These are phyloP conservation scores for Conus ventricosus DNA, from an alignment of 1,140 invertebrate genomes.

Conservation along the genomic window DNA sequence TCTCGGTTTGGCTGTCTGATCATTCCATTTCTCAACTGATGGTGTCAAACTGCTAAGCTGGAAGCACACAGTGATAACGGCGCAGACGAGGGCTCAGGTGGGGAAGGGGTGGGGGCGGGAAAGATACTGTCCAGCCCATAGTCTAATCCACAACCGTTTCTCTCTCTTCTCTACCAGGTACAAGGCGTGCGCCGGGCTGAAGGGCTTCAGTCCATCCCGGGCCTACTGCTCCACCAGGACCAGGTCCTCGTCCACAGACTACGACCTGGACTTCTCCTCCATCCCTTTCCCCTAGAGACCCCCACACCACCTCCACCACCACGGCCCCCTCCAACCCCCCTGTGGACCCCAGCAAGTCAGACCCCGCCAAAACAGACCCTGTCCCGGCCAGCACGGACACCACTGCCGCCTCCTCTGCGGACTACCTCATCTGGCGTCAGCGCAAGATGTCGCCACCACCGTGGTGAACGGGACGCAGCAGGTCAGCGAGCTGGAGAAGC, in stretches of 20 bases:
- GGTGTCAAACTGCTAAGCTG: no score
- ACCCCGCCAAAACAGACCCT: conserved; percentile 2
- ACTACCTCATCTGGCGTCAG: background rate
- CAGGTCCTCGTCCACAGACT: background rate
- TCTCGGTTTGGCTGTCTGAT: no score
- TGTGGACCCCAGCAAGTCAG: background rate
- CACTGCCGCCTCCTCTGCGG: background rate
- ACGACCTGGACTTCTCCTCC: background rate
- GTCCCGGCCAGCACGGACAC: background rate
- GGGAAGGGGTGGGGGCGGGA: no score
- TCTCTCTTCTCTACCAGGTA: background rate
- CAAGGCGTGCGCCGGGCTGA: conserved; percentile 14
- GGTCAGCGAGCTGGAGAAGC: background rate
- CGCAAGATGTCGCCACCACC: background rate
- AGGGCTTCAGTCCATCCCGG: conserved; percentile 2
- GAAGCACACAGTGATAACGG: no score
- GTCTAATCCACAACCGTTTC: no score
- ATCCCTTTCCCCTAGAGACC: background rate
- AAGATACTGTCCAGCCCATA: no score
- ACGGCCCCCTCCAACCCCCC: background rate
- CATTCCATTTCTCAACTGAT: no score
- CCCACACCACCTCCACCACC: background rate
- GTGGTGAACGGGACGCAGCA: background rate
- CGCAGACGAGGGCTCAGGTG: no score
- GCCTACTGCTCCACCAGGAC: conserved; percentile 10